Evolutionary conservation across 2,113 vertebrate species (phyloP).

Genomic region (Ameiurus melas): DNA sequence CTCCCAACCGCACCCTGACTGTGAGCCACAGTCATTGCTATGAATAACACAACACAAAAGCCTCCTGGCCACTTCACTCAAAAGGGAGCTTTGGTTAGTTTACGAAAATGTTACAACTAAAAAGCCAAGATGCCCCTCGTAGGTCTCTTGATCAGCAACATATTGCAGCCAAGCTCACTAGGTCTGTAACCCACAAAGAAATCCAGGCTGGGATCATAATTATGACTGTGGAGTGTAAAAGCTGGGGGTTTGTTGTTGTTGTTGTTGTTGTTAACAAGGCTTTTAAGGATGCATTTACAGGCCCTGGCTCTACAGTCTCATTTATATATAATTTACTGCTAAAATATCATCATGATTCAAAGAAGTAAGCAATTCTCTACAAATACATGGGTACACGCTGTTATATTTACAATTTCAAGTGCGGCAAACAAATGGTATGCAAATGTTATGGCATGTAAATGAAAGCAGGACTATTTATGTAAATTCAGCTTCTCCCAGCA

Average conservation of each 20-base stretch:
- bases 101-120: constrained; percentile 12
- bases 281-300: constrained; percentile 40
- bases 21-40: constrained; percentile 55
- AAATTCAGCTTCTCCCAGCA: constrained; percentile 52
- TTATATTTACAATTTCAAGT: constrained; percentile 39
- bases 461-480: constrained; percentile 51
- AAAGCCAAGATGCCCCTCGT: neutral
- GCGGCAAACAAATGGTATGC: constrained; percentile 39
- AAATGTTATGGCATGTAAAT: constrained; percentile 49
- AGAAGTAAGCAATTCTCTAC: constrained; percentile 22
- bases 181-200: constrained; percentile 16
- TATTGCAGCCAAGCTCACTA: constrained; percentile 25
- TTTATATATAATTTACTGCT: constrained; percentile 33
- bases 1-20: neutral
- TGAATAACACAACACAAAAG: constrained; percentile 6
- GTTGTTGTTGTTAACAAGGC: constrained; percentile 12
- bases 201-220: constrained; percentile 28
- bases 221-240: constrained; percentile 29
- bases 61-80: constrained; percentile 4
- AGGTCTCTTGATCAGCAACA: constrained; percentile 13
- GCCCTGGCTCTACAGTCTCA: constrained; percentile 14
- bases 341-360: constrained; percentile 29
- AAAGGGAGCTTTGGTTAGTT: constrained; percentile 23
- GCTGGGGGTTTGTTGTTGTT: neutral
- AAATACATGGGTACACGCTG: constrained; percentile 29